A percentile compares a stretch with the other conserved stretches of the same genome.
These are phyloP conservation scores for Cynopterus brachyotis DNA, from an alignment of 2,113 vertebrate species.

Conservation along the genomic window DNA sequence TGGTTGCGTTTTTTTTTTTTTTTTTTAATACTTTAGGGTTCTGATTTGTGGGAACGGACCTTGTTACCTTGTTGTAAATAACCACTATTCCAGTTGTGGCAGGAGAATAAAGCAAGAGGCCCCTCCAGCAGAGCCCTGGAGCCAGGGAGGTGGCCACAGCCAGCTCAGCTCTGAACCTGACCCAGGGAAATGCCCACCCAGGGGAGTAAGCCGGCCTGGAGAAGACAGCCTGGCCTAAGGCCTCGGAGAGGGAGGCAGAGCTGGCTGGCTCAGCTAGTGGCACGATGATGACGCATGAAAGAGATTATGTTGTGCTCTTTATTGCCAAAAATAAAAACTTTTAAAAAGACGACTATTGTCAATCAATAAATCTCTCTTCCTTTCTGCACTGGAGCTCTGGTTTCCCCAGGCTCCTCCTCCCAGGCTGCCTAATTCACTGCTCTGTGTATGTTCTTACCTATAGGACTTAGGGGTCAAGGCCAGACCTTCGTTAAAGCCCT, in stretches of 20 bases:
- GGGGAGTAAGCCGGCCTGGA: background rate
- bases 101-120: conserved; percentile 31
- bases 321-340: conserved; percentile 84
- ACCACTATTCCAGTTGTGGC: conserved; percentile 73
- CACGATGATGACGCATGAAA: conserved; percentile 75
- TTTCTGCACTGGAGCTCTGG: conserved; percentile 64
- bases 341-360: conserved; percentile 76
- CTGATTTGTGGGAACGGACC: conserved; percentile 68
- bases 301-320: conserved; percentile 79
- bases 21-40: conserved; percentile 69
- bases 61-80: conserved; percentile 83
- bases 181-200: background rate
- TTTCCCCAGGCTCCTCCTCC: conserved; percentile 9
- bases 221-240: background rate
- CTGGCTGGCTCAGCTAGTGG: conserved; percentile 51
- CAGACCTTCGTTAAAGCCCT: background rate
- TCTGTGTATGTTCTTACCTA: background rate
- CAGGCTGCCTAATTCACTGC: background rate
- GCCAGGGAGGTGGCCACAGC: background rate
- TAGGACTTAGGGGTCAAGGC: background rate
- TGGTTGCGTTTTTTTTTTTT: conserved; percentile 56
- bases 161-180: background rate
- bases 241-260: conserved; percentile 4
- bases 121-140: background rate
- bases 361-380: conserved; percentile 82